phyloP scores from a whole-genome alignment of 2,888 invertebrate species.

The Cyaniris semiargus region DNA sequence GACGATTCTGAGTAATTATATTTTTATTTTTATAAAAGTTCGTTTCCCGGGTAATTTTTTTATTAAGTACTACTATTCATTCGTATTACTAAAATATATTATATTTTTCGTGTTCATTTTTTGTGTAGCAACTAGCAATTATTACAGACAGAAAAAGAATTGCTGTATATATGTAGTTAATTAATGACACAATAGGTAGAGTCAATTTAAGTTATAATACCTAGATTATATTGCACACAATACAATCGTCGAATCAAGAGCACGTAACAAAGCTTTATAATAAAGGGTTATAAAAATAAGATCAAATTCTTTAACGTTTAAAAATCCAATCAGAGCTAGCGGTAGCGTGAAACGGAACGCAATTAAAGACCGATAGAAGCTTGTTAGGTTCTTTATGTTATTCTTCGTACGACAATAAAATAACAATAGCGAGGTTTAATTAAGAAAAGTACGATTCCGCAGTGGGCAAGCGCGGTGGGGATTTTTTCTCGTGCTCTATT shows the following conservation, averaged over 20 bases:
- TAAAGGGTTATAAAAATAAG: conserved; percentile 52
- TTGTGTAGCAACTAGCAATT: no score
- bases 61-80: no score
- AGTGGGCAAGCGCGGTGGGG: not conserved
- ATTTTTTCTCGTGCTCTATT: not conserved
- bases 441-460: conserved; percentile 25
- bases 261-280: conserved; percentile 34
- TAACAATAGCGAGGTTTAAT: conserved; percentile 23
- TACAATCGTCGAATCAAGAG: not conserved
- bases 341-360: conserved; percentile 32
- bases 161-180: not conserved
- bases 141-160: no score
- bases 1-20: no score
- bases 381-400: conserved; percentile 33
- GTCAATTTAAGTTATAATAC: not conserved
- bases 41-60: no score
- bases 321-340: conserved; percentile 42
- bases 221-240: not conserved
- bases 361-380: conserved; percentile 38
- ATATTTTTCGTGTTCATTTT: no score
- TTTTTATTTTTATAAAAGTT: no score
- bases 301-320: conserved; percentile 42
- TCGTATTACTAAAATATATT: no score
- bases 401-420: conserved; percentile 25
- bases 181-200: not conserved